These are phyloP conservation scores for Congeria kusceri DNA, from an alignment of 2,888 invertebrate species.

Conservation along the genomic window DNA sequence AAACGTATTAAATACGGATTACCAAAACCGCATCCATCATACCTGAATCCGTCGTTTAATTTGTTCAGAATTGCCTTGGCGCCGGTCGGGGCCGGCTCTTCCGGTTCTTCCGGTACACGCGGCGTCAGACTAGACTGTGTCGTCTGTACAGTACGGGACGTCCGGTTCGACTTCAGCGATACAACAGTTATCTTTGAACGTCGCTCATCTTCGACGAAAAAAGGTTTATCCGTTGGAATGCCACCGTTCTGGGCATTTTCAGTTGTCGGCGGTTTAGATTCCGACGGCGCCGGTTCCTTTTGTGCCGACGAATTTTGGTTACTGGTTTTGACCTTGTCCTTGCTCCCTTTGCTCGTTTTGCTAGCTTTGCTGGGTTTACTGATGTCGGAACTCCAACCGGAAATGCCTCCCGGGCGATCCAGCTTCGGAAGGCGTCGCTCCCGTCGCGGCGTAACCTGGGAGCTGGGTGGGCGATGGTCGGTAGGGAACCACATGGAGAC, in stretches of 20 bases:
- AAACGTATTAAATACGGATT: too few species aligned
- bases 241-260: not conserved
- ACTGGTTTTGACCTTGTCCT: not conserved
- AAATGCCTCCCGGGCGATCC: slow-evolving; percentile 1
- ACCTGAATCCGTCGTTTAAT: slow-evolving; percentile 49
- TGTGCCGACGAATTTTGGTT: not conserved
- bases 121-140: slow-evolving; percentile 42
- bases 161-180: slow-evolving; percentile 57
- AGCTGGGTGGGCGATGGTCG: slow-evolving; percentile 32
- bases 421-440: slow-evolving; percentile 34
- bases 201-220: slow-evolving; percentile 52
- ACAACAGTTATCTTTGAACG: slow-evolving; percentile 60
- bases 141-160: slow-evolving; percentile 59
- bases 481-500: slow-evolving; percentile 39
- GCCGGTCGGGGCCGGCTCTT: slow-evolving; percentile 24
- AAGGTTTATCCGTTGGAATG: slow-evolving; percentile 19
- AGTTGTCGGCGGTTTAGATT: slow-evolving; percentile 8
- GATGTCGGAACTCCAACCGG: slow-evolving; percentile 8
- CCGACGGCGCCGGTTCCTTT: not conserved
- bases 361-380: slow-evolving; percentile 14
- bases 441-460: slow-evolving; percentile 28
- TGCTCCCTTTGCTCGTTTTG: slow-evolving; percentile 4
- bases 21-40: not conserved
- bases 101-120: slow-evolving; percentile 4
- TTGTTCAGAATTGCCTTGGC: slow-evolving; percentile 30